Percentiles rank a stretch among this genome's conserved stretches.
These are phyloP conservation scores for Dasypogon diadema DNA, from an alignment of 2,888 invertebrate species.

Conservation along the genomic window DNA sequence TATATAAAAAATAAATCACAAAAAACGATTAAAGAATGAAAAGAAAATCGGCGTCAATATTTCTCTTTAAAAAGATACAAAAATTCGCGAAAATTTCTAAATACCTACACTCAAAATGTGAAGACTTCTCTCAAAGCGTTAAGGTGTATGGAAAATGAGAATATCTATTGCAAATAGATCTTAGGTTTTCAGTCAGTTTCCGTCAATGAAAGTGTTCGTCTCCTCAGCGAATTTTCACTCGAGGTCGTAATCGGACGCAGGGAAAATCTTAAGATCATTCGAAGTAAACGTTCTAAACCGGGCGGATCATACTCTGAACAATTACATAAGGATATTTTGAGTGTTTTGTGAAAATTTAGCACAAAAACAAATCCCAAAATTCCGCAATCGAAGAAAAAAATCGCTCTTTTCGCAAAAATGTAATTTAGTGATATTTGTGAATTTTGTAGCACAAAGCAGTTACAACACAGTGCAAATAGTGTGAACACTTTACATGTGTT, in stretches of 20 bases:
- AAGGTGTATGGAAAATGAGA: neutral
- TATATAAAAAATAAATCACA: neutral
- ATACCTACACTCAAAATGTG: too few species aligned
- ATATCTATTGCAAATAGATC: neutral
- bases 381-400: neutral
- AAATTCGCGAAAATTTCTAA: neutral
- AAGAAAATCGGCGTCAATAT: neutral
- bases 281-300: constrained; percentile 36
- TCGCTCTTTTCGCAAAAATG: neutral
- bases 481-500: constrained; percentile 38
- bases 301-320: constrained; percentile 7
- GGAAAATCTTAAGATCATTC: constrained; percentile 38
- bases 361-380: neutral
- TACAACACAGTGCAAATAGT: constrained; percentile 29
- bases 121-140: neutral
- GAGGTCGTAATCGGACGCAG: constrained; percentile 13
- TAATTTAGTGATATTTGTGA: constrained; percentile 15
- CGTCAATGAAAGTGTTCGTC: constrained; percentile 54
- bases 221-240: constrained; percentile 21
- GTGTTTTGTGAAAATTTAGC: neutral
- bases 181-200: constrained; percentile 52
- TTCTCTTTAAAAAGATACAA: neutral
- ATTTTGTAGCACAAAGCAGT: neutral
- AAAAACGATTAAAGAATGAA: neutral
- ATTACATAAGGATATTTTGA: constrained; percentile 37